A percentile compares a stretch with the other conserved stretches of the same genome.
Conservation (phyloP, 2,113 vertebrate species). For the Halichoeres trimaculatus region DNA sequence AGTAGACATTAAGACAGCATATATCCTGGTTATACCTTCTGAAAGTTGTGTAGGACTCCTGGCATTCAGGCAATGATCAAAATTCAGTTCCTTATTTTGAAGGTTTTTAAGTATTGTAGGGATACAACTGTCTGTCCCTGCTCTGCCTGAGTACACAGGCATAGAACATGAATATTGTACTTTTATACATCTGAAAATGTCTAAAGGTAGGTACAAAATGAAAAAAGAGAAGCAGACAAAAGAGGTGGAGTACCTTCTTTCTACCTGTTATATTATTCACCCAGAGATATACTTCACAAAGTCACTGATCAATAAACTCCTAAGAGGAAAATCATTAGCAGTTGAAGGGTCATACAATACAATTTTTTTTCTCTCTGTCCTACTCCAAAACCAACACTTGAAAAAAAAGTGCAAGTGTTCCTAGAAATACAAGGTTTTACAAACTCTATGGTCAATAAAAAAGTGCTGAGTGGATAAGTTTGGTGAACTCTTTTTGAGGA, state of each 20-base stretch:
- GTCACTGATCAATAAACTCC: constrained; percentile 40
- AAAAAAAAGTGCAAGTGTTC: neutral
- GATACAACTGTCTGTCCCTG: constrained; percentile 37
- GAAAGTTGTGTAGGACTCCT: constrained; percentile 3
- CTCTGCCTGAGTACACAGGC: constrained; percentile 31
- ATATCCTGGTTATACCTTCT: no score
- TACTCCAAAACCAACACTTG: neutral
- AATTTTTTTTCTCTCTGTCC: no score
- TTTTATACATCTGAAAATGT: no score
- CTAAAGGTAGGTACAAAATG: neutral
- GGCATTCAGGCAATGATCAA: constrained; percentile 29
- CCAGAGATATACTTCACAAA: constrained; percentile 6
- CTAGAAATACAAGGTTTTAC: no score
- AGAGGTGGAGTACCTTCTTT: constrained; percentile 4
- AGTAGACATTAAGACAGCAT: no score
- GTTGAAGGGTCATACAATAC: neutral
- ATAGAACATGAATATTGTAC: constrained; percentile 56
- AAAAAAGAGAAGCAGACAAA: neutral
- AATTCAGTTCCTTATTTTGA: constrained; percentile 38
- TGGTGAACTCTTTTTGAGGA: no score
- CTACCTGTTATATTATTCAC: constrained; percentile 11
- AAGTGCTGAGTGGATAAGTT: no score
- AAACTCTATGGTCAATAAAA: no score
- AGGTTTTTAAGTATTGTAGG: constrained; percentile 34
- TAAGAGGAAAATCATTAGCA: constrained; percentile 16